phyloP scores from a whole-genome alignment of 1,140 invertebrate genomes.

The Conopomorpha cramerella region DNA sequence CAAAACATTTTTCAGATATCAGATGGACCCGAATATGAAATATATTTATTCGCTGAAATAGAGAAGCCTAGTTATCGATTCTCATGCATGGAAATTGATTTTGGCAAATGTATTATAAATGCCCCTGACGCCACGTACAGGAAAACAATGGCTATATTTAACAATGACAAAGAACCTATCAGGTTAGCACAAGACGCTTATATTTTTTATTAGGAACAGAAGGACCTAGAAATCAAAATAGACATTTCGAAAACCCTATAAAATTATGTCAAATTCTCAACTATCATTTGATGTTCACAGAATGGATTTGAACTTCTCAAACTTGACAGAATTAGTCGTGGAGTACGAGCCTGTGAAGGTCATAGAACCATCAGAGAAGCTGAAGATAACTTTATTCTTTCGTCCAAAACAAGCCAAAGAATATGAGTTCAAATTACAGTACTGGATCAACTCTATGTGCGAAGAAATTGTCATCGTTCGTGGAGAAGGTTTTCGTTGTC shows the following conservation, averaged over 20 bases:
- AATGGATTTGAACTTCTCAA: conserved; percentile 32
- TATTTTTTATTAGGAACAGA: too few relatives aligned
- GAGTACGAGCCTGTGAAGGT: conserved; percentile 15
- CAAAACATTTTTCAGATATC: conserved; percentile 22
- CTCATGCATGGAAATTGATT: conserved; percentile 31
- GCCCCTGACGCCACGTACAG: conserved; percentile 40
- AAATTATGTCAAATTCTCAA: too few relatives aligned
- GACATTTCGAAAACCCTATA: too few relatives aligned
- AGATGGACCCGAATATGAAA: conserved; percentile 38
- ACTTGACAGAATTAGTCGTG: conserved; percentile 32
- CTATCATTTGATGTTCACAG: conserved; percentile 16
- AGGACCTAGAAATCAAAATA: too few relatives aligned
- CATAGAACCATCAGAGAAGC: conserved; percentile 16
- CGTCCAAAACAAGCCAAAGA: conserved; percentile 36
- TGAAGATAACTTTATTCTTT: conserved; percentile 38
- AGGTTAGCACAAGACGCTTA: too few relatives aligned
- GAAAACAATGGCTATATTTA: conserved; percentile 33
- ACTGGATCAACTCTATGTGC: conserved; percentile 45
- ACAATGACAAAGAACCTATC: conserved; percentile 27
- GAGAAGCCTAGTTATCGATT: conserved; percentile 38
- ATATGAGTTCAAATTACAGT: conserved; percentile 41
- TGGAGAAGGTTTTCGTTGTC: conserved; percentile 37
- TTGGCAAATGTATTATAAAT: conserved; percentile 42
- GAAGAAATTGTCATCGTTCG: conserved; percentile 41
- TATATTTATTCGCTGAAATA: conserved; percentile 35